These are phyloP conservation scores for Taenioides sp. DNA, from an alignment of 2,797 vertebrate genomes.

Conservation along the genomic window DNA sequence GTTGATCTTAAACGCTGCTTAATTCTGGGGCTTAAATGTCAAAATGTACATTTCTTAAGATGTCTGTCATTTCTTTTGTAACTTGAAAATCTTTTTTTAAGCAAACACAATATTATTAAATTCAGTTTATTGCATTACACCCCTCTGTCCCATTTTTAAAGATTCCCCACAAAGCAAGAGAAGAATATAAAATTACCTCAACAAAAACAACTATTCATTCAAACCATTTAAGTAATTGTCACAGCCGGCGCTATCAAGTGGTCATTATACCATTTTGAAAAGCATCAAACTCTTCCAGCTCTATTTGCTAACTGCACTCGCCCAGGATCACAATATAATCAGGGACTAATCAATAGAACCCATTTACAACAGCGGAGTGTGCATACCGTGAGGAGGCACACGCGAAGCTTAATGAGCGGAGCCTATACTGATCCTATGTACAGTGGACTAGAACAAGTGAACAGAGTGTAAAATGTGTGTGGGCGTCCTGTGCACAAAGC, in stretches of 20 bases:
- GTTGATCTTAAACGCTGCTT: too few relatives aligned
- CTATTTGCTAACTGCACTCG: constrained; percentile 23
- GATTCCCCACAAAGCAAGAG: background rate
- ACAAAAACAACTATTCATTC: background rate
- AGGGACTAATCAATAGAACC: constrained; percentile 16
- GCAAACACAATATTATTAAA: background rate
- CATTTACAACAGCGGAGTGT: background rate
- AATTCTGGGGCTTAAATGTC: too few relatives aligned
- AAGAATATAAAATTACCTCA: too few relatives aligned
- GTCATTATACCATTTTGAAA: constrained; percentile 16
- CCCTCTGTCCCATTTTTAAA: background rate
- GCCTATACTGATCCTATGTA: constrained; percentile 7
- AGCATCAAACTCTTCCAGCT: constrained; percentile 25
- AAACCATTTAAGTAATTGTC: constrained; percentile 15
- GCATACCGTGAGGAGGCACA: background rate
- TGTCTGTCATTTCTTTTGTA: background rate
- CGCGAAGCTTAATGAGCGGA: constrained; percentile 6
- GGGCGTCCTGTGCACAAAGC: constrained; percentile 56
- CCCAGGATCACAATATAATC: background rate
- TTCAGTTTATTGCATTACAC: background rate
- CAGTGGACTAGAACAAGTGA: constrained; percentile 42
- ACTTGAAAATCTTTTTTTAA: background rate
- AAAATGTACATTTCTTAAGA: background rate
- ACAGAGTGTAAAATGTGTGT: constrained; percentile 45
- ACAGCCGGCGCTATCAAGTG: background rate